These are phyloP conservation scores for Trematomus bernacchii DNA, from an alignment of 2,797 vertebrate genomes.

Conservation along the genomic window DNA sequence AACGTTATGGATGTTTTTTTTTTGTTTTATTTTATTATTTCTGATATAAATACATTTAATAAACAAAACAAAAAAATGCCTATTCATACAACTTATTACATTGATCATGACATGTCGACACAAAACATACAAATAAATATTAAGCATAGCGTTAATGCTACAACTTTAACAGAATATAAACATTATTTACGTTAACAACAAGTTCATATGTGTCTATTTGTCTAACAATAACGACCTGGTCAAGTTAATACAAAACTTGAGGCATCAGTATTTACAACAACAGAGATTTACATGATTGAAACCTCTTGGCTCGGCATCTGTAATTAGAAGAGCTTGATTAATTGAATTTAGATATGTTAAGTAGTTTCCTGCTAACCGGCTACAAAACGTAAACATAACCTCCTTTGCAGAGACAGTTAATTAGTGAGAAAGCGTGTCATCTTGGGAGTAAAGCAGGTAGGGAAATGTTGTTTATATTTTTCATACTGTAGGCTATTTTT, in stretches of 20 bases:
- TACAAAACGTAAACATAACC: conserved; percentile 11
- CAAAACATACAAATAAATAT: not conserved
- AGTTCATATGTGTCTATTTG: too few species aligned
- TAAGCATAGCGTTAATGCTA: too few species aligned
- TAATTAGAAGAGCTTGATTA: conserved; percentile 4
- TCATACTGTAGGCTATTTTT: conserved; percentile 15
- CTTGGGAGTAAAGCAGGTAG: not conserved
- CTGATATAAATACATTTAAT: too few species aligned
- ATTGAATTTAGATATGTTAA: conserved; percentile 20
- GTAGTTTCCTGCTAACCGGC: not conserved
- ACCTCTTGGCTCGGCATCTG: not conserved
- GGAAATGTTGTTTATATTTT: not conserved
- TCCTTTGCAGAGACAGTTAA: not conserved
- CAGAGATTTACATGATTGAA: not conserved
- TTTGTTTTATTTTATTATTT: too few species aligned
- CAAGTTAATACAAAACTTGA: too few species aligned
- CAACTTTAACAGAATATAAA: too few species aligned
- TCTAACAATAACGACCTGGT: too few species aligned
- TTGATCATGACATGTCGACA: not conserved
- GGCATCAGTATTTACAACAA: too few species aligned
- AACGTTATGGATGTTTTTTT: too few species aligned
- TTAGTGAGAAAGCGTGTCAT: not conserved
- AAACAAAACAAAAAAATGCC: not conserved
- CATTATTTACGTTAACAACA: too few species aligned
- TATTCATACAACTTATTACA: not conserved